Percentiles rank a stretch among this genome's conserved stretches.
Evolutionary conservation across 2,888 invertebrate species (phyloP).

Genomic region (Rutpela maculata): DNA sequence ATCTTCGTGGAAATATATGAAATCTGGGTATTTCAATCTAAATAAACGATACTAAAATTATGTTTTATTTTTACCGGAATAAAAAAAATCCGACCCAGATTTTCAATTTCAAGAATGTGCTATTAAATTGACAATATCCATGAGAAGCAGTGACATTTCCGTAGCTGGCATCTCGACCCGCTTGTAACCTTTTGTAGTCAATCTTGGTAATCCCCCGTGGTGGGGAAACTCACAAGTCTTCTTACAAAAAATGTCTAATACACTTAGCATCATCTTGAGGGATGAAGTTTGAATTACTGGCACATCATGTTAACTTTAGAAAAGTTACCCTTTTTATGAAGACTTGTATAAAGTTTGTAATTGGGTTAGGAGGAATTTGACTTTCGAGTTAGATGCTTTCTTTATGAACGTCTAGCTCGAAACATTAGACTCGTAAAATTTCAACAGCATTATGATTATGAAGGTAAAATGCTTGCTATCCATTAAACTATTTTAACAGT

Average conservation of each 20-base stretch:
- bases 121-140: background rate
- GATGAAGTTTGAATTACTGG: conserved; percentile 1
- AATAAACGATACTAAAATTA: no score
- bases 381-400: background rate
- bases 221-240: background rate
- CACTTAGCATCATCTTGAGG: background rate
- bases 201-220: background rate
- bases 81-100: background rate
- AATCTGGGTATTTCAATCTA: no score
- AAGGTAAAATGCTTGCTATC: no score
- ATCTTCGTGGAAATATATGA: no score
- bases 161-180: conserved; percentile 13
- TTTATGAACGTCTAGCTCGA: no score
- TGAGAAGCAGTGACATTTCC: conserved; percentile 8
- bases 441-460: no score
- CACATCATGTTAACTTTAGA: background rate
- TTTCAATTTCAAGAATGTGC: background rate
- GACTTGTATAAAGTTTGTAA: background rate
- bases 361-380: background rate
- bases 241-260: background rate
- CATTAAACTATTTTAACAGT: no score
- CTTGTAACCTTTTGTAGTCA: conserved; percentile 12
- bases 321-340: background rate
- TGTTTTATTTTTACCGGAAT: background rate
- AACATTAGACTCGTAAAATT: no score